phyloP scores from a whole-genome alignment of 2,113 vertebrate genomes.

The Sander lucioperca region DNA sequence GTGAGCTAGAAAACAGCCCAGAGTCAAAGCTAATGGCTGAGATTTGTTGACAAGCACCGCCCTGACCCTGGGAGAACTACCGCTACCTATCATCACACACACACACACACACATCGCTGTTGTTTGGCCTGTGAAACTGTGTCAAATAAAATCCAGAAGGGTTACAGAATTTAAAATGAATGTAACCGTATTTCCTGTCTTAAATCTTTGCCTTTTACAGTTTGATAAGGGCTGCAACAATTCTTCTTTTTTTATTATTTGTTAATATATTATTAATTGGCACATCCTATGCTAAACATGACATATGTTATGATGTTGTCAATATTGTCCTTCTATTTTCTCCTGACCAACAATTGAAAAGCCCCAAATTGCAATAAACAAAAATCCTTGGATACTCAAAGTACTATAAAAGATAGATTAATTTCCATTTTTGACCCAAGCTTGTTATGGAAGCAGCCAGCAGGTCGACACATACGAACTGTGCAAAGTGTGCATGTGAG shows the following conservation, averaged over 20 bases:
- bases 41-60: constrained; percentile 62
- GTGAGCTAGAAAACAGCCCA: constrained; percentile 16
- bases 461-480: background rate
- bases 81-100: constrained; percentile 11
- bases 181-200: too few species aligned
- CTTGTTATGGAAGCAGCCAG: background rate
- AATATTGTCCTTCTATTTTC: too few species aligned
- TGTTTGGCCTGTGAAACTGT: constrained; percentile 25
- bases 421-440: too few species aligned
- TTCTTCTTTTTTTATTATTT: background rate
- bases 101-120: constrained; percentile 32
- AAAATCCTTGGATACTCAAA: too few species aligned
- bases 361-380: too few species aligned
- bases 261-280: too few species aligned
- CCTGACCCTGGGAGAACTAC: constrained; percentile 25
- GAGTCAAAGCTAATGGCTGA: constrained; percentile 56
- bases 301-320: background rate
- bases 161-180: background rate
- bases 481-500: background rate
- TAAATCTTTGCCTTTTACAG: background rate
- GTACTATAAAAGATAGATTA: too few species aligned
- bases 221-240: background rate
- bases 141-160: constrained; percentile 5
- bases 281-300: background rate
- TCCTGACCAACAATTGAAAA: too few species aligned